Base-by-base conservation (phyloP, 2,797 vertebrate species). In the Taeniopygia guttata region DNA sequence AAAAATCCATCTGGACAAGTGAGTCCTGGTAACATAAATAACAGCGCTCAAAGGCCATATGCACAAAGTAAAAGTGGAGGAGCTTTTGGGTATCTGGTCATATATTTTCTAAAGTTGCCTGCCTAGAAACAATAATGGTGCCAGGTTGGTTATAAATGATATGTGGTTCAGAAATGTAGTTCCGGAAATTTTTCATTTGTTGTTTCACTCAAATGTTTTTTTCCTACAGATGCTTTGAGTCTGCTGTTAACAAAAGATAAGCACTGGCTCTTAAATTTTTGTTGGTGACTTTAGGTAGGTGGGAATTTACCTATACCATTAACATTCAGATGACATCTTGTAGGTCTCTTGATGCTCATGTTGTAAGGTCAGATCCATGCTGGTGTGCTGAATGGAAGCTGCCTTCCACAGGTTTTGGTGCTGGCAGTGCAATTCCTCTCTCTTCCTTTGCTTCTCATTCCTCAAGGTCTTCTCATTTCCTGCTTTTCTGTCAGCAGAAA, bases 1-100 rank as follows among this genome's bases (percentile, higher is more conserved):
- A 97, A 96, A 95, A 56, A 88, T 58, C 74, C 84, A 96, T 97
- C 95, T 96, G 87, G 94, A 87, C 85, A 92, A 89, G 62, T 29
- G 16, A 96, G 86, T 74, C 56, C 69, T 60, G 88, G 87, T 90
- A 96, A 84, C 89, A 66, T 90, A 96, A 96, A 93, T 96, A 92
- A 85, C 13, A 84, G 74, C 38, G 49, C 85, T 94, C 48, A 51
- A 86, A 56, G 52, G 76, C 86, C 87, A 93, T 84, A 92, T 87
- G 78, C 42, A 84, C 45, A 89, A 95, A 91, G 90, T 90, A 94
- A 95, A 93, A 93, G 72, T 84, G 75, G 67, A 95, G 78, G 68
- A 73, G 91, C 25, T 79, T 74, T 67, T 85, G 79, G 67, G 36
- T 74, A 79, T 89, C 93, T 75, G 48, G 30, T 42, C 32, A 79